These are phyloP conservation scores for Lomographa bimaculata DNA, from an alignment of 2,888 invertebrate species.

Conservation along the genomic window DNA sequence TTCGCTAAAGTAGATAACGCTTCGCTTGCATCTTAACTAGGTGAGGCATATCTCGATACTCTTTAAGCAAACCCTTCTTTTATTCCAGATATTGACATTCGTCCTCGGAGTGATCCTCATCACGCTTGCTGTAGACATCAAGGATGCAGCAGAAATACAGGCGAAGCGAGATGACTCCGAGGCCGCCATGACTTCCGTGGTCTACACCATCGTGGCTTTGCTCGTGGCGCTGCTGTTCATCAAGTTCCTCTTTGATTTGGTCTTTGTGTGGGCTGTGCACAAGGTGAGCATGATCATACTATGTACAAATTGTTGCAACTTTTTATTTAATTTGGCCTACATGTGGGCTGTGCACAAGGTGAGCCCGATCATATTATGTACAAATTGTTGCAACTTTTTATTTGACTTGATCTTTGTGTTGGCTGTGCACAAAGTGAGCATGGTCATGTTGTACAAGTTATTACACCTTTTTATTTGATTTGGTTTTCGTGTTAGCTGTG, in stretches of 20 bases:
- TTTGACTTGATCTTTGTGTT: constrained; percentile 67
- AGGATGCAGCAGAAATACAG: constrained; percentile 46
- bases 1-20: too few species aligned
- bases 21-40: too few species aligned
- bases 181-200: constrained; percentile 58
- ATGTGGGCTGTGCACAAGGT: too few species aligned
- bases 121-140: constrained; percentile 65
- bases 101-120: constrained; percentile 65
- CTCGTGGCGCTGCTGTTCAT: constrained; percentile 60
- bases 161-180: constrained; percentile 58
- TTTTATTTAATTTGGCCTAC: too few species aligned
- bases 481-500: too few species aligned
- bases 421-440: constrained; percentile 64
- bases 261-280: constrained; percentile 69
- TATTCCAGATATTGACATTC: constrained; percentile 69
- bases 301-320: too few species aligned
- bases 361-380: too few species aligned
- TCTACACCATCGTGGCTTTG: constrained; percentile 67
- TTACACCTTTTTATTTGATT: too few species aligned
- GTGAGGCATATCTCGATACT: too few species aligned
- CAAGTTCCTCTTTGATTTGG: constrained; percentile 65
- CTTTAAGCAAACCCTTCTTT: too few species aligned
- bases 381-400: constrained; percentile 67
- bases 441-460: too few species aligned
- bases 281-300: constrained; percentile 55